Evolutionary conservation across 2,113 vertebrate species (phyloP).

Genomic region (Antigone vipio): DNA sequence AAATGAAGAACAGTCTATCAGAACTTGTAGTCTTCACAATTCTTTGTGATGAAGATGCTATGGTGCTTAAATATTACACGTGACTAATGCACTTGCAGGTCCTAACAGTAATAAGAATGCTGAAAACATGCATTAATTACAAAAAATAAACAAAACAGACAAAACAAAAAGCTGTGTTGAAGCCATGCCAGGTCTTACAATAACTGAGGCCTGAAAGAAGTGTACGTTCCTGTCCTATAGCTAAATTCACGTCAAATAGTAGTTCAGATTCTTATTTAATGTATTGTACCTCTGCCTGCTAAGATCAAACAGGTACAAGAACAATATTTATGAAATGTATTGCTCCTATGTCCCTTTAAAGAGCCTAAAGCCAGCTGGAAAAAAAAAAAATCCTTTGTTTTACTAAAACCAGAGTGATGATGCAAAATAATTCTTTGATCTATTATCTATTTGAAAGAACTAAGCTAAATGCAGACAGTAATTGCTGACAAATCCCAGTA

Average conservation of each 20-base stretch:
- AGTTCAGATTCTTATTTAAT: not conserved
- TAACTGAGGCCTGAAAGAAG: not conserved
- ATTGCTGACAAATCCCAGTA: constrained; percentile 73
- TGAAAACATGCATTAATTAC: not conserved
- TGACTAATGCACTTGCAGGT: not conserved
- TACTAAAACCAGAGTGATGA: constrained; percentile 47
- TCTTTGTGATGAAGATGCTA: not conserved
- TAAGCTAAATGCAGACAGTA: constrained; percentile 60
- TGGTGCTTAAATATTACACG: not conserved
- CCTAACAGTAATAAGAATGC: not conserved
- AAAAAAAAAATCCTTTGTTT: constrained; percentile 28
- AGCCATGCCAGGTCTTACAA: not conserved
- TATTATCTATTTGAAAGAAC: constrained; percentile 58
- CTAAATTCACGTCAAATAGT: not conserved
- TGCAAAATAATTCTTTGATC: constrained; percentile 68
- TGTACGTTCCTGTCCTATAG: not conserved
- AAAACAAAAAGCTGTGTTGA: not conserved
- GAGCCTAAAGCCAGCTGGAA: not conserved
- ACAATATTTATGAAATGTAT: not conserved
- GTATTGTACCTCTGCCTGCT: not conserved
- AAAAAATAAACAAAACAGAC: not conserved
- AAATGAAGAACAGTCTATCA: not conserved
- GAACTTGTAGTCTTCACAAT: not conserved
- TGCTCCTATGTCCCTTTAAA: not conserved
- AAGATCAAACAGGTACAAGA: not conserved